Evolutionary conservation across 92 coral and sea anemone genomes (phyloP), one percentile per base, ranked within the genome.

Genomic region (Phymanthus crucifer): DNA sequence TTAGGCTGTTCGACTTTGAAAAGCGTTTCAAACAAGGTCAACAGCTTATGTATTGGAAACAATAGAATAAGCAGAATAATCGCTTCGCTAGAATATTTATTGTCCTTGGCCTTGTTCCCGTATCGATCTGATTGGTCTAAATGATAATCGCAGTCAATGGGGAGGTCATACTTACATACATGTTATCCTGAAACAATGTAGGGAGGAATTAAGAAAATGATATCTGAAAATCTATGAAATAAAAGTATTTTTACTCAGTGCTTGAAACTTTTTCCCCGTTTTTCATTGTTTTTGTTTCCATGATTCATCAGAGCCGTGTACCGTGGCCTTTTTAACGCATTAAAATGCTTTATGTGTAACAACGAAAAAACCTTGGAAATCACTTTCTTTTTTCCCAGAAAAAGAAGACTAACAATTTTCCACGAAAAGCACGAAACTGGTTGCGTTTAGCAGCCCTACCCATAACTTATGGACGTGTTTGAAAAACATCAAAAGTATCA

Each of bases 1-100:
- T 61, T 24, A 61, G 3, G 68, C 57, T 57, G 0, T 57, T 24
- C 33, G 66, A 57, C 66, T 61, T 27, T 27, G 68, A 61, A 61
- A 6, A 61, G 33, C 32, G 68, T 61, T 61, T 61, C 14, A 29
- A 58, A 58, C n/a, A 61, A 29, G 68, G 68, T 61, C 68, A 61
- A 61, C 68, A 61, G 32, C 29, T 61, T 61, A 27, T 61, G 68
- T 61, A 61, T 54, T 19, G 7, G 18, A 61, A 61, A 61, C 68
- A 61, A 61, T 61, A 27, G 68, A 12, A 61, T 61, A 26, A 61
- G 34, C 23, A 0, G 16, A 3, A 27, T 29, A 29, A 61, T 61
- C 35, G 23, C 68, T 27, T 61, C 68, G 27, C 34, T 29, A 27
- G 68, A 61, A 61, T 61, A 61, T 61, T 61, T 34, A 61, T 61